Evolutionary conservation across 1,140 invertebrate genomes (phyloP).

Genomic region (Melipona quadrifasciata): DNA sequence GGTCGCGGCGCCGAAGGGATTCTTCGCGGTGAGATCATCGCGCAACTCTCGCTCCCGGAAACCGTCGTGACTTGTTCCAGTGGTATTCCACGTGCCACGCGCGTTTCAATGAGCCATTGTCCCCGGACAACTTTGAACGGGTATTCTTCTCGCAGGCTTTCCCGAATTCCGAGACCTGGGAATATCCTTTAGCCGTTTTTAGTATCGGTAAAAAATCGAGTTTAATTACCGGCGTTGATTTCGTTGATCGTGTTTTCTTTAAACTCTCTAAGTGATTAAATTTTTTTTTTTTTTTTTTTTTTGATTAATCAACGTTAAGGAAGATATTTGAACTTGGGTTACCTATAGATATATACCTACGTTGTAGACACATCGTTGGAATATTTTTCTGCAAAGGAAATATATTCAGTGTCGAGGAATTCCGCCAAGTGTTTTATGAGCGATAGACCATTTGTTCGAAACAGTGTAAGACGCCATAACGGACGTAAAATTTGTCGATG

Average conservation of each 20-base stretch:
- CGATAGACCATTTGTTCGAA: neutral
- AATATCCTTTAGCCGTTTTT: too few species aligned
- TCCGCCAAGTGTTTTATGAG: neutral
- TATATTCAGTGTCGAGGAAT: neutral
- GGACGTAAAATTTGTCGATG: neutral
- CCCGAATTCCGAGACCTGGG: neutral
- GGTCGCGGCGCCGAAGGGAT: constrained; percentile 8
- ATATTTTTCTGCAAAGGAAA: neutral
- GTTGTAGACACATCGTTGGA: neutral
- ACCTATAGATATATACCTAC: too few species aligned
- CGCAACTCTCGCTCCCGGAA: constrained; percentile 29
- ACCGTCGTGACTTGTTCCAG: constrained; percentile 61
- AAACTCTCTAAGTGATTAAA: too few species aligned
- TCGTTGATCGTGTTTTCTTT: too few species aligned
- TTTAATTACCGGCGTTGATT: too few species aligned
- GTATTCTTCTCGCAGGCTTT: neutral
- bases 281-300: neutral
- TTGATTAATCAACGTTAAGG: too few species aligned
- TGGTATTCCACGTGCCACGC: constrained; percentile 65
- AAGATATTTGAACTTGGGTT: too few species aligned
- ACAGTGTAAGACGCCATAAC: neutral
- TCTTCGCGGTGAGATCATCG: constrained; percentile 40
- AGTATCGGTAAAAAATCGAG: too few species aligned
- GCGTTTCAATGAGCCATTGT: neutral
- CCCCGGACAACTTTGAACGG: neutral